Base-by-base conservation (phyloP, 1,140 invertebrate species). In the Cydia pomonella region DNA sequence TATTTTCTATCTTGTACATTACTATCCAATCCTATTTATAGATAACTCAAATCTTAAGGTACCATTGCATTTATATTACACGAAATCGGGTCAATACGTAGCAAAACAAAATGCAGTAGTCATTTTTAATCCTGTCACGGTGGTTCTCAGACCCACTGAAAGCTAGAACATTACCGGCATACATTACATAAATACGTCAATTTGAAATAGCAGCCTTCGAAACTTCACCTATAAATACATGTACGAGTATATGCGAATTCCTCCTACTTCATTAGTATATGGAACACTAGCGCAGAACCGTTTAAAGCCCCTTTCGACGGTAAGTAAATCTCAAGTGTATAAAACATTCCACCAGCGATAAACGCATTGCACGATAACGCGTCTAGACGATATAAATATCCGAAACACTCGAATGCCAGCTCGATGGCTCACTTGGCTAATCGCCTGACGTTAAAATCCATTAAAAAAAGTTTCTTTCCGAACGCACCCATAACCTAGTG, bases 361-460 rank as follows among this genome's bases (percentile, higher is more conserved):
- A 90, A 87, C 74, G 47, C 83, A 91, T 88, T 82, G 80, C 74
- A 77, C 79, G 90, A 92, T 92, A 91, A 92, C 75, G 69, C 76
- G 90, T 92, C 90, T 92, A 92, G 90, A 91, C 88, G 85, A 73
- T 87, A 91, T 91, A 92, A 89, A 91, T 89, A 89, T 90, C 81
- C 83, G 73, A 84, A 88, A 85, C 88, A 90, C 89, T 92, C 90
- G 88, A 91, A 90, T 92, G 77, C 89, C 88, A 84, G 80, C 76
- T 82, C 87, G 85, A 89, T 92, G 87, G 90, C 87, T 92, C 90
- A 92, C 89, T 92, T 90, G 88, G 90, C 89, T 91, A 92, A 92
- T 91, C 90, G 87, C 82, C 80, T 81, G 79, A 84, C 83, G 83
- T 85, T 80, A 82, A 84, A 88, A 87, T 87, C 27, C 64, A 69